phyloP scores from a whole-genome alignment of 2,797 vertebrate species.

The Capromys pilorides region DNA sequence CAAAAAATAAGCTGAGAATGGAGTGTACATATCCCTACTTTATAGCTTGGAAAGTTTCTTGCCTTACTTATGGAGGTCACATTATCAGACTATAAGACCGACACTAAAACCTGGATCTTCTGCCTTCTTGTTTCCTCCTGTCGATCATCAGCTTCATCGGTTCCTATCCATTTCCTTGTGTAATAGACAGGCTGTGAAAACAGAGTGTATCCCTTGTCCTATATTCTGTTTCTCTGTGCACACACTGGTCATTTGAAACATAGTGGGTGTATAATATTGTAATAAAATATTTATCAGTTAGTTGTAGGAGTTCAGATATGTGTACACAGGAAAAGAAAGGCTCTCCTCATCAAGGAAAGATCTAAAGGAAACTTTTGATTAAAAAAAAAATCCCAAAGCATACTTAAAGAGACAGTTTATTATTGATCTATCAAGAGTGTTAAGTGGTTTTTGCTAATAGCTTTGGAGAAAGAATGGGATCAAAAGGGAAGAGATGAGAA shows the following conservation, averaged over 20 bases:
- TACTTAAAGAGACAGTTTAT: not conserved
- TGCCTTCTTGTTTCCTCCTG: not conserved
- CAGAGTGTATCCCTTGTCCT: not conserved
- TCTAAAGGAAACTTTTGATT: not conserved
- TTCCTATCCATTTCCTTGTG: accelerated
- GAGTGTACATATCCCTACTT: not conserved
- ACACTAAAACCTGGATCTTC: too few species aligned
- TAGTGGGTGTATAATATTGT: not conserved
- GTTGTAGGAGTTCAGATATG: not conserved
- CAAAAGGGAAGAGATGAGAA: not conserved
- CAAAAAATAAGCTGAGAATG: not conserved
- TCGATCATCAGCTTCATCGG: not conserved
- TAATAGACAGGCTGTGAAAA: not conserved
- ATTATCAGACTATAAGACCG: not conserved
- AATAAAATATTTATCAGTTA: not conserved
- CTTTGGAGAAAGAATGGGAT: not conserved
- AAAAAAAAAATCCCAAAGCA: not conserved
- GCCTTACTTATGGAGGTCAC: not conserved
- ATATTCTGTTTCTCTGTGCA: not conserved
- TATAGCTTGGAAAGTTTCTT: not conserved
- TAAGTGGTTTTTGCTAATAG: not conserved
- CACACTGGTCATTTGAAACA: not conserved
- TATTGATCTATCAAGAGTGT: not conserved
- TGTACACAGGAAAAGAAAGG: not conserved
- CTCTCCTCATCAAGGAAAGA: not conserved